Base-by-base conservation (phyloP, 2,797 vertebrate species). In the Discoglossus pictus region DNA sequence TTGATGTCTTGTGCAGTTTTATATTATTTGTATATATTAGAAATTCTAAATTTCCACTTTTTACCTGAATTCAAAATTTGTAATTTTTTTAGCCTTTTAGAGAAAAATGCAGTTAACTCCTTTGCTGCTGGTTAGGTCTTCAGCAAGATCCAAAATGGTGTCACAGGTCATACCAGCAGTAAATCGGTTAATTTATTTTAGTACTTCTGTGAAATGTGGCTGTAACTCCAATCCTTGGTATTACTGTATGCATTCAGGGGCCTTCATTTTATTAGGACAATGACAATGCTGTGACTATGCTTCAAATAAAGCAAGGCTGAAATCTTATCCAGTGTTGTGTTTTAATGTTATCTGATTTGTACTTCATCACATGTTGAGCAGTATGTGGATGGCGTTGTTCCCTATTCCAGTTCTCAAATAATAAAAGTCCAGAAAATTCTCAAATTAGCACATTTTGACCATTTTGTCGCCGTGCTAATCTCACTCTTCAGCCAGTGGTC, bases 21-120 rank as follows among this genome's bases (percentile, higher is more conserved):
- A 86, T 91, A 92, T 87, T 90, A 72, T 91, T 83, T 92, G 86
- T 94, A 93, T 87, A 91, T 90, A 93, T 77, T 83, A 87, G 77
- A 90, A 81, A 76, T 85, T 86, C 80, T 88, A 88, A 85, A 90
- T 83, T 86, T 86, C 87, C 83, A 85, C 85, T 83, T 86, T 86
- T 87, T 90, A 84, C 87, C 89, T 83, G 69, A 82, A 76, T 52
- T 77, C 87, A 86, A 74, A 85, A 82, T 89, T 90, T 90, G 87
- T 91, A 88, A 80, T 84, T 86, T 92, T 82, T 71, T 60, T 27
- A 58, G 31, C 69, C 60, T 82, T 83, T 84, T 81, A 76, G 88
- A 88, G 81, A 79, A 24, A 64, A 43, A 18, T 51, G 24, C 44
- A 43, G 44, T 64, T 64, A 64, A 71, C 61, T 15, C 46, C 42